A percentile compares a stretch with the other conserved stretches of the same genome.
Conservation (phyloP, 1,140 invertebrate genomes). For the Sycophila sp. region DNA sequence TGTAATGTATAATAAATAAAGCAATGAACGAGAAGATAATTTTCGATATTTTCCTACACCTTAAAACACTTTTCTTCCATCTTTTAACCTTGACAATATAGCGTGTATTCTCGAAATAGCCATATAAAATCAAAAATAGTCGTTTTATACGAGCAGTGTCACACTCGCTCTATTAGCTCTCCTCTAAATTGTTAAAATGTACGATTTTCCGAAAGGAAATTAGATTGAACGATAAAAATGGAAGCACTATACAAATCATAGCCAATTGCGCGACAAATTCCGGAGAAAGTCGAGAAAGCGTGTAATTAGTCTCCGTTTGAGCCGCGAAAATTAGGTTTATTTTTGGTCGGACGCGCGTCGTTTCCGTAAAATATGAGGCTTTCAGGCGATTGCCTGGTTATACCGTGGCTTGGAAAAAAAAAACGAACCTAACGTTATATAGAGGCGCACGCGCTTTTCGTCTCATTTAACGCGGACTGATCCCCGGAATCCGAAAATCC, state of each 20-base stretch:
- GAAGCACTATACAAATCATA: neutral
- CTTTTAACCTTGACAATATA: too few species aligned
- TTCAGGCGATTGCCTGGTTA: neutral
- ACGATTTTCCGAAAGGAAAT: too few species aligned
- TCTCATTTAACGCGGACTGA: neutral
- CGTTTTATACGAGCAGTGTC: too few species aligned
- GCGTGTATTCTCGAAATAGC: too few species aligned
- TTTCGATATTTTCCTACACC: too few species aligned
- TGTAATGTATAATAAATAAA: too few species aligned
- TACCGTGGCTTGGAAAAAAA: neutral
- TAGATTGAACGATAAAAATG: too few species aligned
- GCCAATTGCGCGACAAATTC: slow-evolving; percentile 3
- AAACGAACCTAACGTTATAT: neutral
- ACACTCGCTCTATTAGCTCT: too few species aligned
- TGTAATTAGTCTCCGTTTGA: neutral
- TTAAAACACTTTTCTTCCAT: too few species aligned
- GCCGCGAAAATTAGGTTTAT: slow-evolving; percentile 14
- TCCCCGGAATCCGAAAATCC: neutral
- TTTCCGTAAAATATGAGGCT: slow-evolving; percentile 8
- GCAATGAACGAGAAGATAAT: too few species aligned
- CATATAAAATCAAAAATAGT: too few species aligned
- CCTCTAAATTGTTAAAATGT: too few species aligned
- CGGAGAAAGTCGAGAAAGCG: neutral
- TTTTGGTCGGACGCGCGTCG: slow-evolving; percentile 12
- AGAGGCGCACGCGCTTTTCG: neutral